These are phyloP conservation scores for Nesospiza acunhae DNA, from an alignment of 2,113 vertebrate species.

Conservation along the genomic window DNA sequence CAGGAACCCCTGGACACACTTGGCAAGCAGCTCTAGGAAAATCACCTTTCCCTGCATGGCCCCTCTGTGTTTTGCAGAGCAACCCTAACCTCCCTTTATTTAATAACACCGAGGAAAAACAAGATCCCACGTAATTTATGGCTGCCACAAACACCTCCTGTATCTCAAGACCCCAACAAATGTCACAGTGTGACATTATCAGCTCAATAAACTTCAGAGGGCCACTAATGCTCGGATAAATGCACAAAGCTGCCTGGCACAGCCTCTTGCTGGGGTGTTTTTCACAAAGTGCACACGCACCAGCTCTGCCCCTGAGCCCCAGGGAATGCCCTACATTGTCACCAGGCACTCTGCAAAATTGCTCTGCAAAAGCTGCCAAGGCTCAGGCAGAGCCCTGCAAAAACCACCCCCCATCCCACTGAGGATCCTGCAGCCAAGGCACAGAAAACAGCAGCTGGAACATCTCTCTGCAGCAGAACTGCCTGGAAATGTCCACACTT, in stretches of 20 bases:
- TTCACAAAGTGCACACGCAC: fast-evolving
- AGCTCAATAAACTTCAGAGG: not conserved
- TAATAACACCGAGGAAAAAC: not conserved
- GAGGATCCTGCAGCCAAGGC: not conserved
- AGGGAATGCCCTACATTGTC: not conserved
- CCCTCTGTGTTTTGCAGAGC: not conserved
- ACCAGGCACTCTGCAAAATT: not conserved
- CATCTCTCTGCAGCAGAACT: not conserved
- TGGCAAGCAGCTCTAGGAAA: not conserved
- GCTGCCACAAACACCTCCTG: not conserved
- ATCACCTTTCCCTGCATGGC: not conserved
- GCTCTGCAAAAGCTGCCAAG: not conserved
- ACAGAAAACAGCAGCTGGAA: not conserved
- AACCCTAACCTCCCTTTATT: not conserved
- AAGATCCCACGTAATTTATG: fast-evolving
- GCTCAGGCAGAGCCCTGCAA: not conserved
- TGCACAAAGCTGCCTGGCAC: not conserved
- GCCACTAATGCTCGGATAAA: not conserved
- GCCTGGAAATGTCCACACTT: not conserved
- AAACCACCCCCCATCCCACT: fast-evolving
- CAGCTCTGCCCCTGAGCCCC: not conserved
- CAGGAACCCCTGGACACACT: fast-evolving
- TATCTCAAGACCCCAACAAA: not conserved
- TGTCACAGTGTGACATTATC: fast-evolving
- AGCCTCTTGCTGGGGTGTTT: not conserved